These are phyloP conservation scores for Drosophila bifasciata DNA, from an alignment of 1,140 invertebrate species.

Conservation along the genomic window DNA sequence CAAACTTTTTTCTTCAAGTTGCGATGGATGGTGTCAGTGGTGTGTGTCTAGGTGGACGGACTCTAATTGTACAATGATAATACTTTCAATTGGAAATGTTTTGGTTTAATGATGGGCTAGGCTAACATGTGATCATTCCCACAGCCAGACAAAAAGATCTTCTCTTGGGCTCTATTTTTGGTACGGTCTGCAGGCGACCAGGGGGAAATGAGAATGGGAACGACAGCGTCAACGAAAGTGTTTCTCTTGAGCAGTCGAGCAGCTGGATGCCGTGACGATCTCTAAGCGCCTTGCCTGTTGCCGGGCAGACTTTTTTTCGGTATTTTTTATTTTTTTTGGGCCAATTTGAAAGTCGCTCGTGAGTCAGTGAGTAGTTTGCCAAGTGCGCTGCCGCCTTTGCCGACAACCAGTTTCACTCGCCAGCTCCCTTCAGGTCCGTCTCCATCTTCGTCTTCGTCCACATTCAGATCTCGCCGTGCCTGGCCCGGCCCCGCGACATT, in stretches of 20 bases:
- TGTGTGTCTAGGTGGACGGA: constrained; percentile 53
- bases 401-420: constrained; percentile 66
- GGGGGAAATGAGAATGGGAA: constrained; percentile 4
- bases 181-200: constrained; percentile 38
- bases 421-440: constrained; percentile 20
- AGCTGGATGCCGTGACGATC: constrained; percentile 33
- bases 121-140: constrained; percentile 23
- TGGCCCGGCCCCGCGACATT: not conserved
- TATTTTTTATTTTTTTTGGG: constrained; percentile 32
- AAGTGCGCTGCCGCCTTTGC: constrained; percentile 38
- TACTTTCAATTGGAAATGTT: constrained; percentile 66
- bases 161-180: constrained; percentile 40
- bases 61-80: constrained; percentile 59
- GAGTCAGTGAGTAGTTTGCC: constrained; percentile 62
- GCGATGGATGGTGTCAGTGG: constrained; percentile 1
- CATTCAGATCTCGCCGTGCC: not conserved
- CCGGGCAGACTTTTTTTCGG: constrained; percentile 49
- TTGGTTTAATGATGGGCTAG: constrained; percentile 24
- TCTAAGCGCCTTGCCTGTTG: constrained; percentile 50
- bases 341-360: constrained; percentile 74
- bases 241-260: constrained; percentile 41
- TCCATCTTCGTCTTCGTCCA: not conserved
- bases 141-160: constrained; percentile 20
- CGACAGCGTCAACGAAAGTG: constrained; percentile 39
- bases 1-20: constrained; percentile 12